phyloP scores from a whole-genome alignment of 2,797 vertebrate species.

The Scolopax bukidnonensis region DNA sequence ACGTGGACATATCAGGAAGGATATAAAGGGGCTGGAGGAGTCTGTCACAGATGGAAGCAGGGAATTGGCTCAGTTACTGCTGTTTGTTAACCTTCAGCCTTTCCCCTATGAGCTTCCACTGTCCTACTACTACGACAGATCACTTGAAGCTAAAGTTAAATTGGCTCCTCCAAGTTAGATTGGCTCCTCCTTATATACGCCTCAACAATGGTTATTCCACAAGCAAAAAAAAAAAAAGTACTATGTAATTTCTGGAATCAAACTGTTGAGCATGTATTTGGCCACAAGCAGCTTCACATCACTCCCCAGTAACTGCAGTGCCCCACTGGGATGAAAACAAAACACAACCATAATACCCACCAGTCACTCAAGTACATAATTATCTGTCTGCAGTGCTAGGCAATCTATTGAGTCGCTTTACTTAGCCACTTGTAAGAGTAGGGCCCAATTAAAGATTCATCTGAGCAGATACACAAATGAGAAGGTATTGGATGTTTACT shows the following conservation, averaged over 20 bases:
- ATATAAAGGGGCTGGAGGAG: not conserved
- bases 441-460: not conserved
- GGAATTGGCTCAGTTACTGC: not conserved
- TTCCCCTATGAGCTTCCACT: not conserved
- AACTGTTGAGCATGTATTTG: not conserved
- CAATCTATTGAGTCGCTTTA: not conserved
- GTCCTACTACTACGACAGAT: not conserved
- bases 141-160: not conserved
- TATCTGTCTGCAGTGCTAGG: not conserved
- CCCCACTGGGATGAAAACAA: not conserved
- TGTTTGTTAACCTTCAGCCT: not conserved
- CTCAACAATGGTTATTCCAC: not conserved
- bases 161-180: not conserved
- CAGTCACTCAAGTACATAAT: not conserved
- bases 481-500: not conserved
- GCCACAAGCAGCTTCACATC: not conserved
- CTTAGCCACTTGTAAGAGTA: not conserved
- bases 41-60: not conserved
- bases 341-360: not conserved
- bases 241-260: not conserved
- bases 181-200: not conserved
- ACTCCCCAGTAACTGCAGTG: not conserved
- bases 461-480: not conserved
- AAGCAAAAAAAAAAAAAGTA: not conserved
- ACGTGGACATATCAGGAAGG: not conserved